Conservation (phyloP, 2,888 invertebrate species). For the Sisyra nigra region DNA sequence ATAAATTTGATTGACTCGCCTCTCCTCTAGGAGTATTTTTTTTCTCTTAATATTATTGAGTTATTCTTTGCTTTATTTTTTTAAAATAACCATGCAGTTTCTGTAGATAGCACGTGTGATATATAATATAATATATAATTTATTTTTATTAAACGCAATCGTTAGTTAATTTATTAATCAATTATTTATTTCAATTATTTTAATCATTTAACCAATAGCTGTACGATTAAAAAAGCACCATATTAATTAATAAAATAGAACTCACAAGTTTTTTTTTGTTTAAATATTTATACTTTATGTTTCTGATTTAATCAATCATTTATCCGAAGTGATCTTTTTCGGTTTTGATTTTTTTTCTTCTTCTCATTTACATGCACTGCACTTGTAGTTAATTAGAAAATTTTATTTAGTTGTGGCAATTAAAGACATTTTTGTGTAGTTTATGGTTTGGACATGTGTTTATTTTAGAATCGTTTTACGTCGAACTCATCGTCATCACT, state of each 20-base stretch:
- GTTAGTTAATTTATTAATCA: not conserved
- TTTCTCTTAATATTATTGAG: no score
- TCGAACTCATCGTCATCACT: not conserved
- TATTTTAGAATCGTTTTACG: not conserved
- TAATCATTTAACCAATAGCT: slow-evolving; percentile 4
- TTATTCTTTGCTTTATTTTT: no score
- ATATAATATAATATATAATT: not conserved
- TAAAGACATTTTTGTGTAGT: no score
- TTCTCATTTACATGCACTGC: no score
- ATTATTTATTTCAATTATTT: not conserved
- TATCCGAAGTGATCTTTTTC: no score
- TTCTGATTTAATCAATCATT: no score
- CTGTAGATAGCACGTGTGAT: slow-evolving; percentile 10
- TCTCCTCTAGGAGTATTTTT: slow-evolving; percentile 5
- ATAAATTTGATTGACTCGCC: slow-evolving; percentile 6
- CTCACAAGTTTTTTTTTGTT: slow-evolving; percentile 3
- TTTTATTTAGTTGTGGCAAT: no score
- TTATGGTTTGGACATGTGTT: no score
- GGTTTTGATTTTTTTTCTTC: no score
- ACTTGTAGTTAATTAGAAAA: no score
- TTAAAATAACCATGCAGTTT: slow-evolving; percentile 9
- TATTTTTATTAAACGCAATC: not conserved
- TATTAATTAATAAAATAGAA: slow-evolving; percentile 5
- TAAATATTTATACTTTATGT: not conserved
- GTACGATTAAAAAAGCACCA: slow-evolving; percentile 9